A percentile compares a stretch with the other conserved stretches of the same genome.
These are phyloP conservation scores for Orchesella cincta DNA, from an alignment of 1,140 invertebrate species.

Conservation along the genomic window DNA sequence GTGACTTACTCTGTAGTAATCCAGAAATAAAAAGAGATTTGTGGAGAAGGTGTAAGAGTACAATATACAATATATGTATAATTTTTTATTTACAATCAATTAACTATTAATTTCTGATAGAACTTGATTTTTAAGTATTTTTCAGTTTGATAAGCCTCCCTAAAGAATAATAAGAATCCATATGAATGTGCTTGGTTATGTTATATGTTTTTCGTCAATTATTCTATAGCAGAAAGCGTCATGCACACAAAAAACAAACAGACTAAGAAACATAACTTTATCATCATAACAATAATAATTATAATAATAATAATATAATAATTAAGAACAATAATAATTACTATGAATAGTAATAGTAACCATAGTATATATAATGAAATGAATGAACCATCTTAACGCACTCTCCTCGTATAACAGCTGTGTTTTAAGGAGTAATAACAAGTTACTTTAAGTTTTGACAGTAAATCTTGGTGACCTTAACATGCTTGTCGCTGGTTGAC, in stretches of 20 bases:
- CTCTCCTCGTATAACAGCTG: not conserved
- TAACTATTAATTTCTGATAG: not conserved
- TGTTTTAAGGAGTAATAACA: no score
- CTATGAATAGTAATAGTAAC: slow-evolving; percentile 11
- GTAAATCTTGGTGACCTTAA: slow-evolving; percentile 11
- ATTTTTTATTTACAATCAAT: not conserved
- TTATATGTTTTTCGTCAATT: slow-evolving; percentile 12
- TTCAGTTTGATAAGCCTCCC: not conserved
- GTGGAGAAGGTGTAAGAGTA: no score
- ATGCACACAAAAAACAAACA: slow-evolving; percentile 27
- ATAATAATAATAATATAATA: slow-evolving; percentile 4
- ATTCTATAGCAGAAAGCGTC: no score
- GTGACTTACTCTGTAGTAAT: no score
- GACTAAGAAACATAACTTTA: slow-evolving; percentile 23
- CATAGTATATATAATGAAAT: not conserved
- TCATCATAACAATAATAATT: slow-evolving; percentile 6
- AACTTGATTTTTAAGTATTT: not conserved
- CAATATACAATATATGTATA: not conserved
- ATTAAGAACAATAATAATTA: slow-evolving; percentile 17
- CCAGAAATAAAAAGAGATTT: no score
- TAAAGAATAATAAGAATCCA: not conserved
- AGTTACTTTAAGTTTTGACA: slow-evolving; percentile 12
- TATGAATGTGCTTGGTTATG: slow-evolving; percentile 23
- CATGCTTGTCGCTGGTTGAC: slow-evolving; percentile 2
- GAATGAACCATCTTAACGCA: not conserved